Evolutionary conservation across 2,113 vertebrate genomes (phyloP).

Genomic region (Perca fluviatilis): DNA sequence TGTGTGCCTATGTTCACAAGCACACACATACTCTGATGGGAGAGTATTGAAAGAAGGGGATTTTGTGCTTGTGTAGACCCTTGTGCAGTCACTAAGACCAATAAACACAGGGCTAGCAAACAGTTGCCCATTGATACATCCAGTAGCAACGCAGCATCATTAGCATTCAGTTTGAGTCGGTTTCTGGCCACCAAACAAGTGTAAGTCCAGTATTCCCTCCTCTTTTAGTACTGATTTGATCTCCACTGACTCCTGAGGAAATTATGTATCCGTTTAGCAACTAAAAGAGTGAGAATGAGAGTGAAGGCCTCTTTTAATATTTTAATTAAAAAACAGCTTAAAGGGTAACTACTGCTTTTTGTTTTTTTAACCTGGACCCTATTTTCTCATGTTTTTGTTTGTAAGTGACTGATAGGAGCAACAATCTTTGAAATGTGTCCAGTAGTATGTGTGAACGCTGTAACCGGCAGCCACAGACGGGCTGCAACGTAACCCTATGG

Average conservation of each 20-base stretch:
- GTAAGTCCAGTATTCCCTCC: background rate
- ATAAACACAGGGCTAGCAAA: background rate
- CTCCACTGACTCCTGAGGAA: background rate
- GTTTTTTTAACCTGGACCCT: too few species aligned
- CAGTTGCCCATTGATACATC: background rate
- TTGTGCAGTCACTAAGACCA: conserved; percentile 43
- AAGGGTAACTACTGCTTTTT: too few species aligned
- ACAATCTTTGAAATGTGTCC: too few species aligned
- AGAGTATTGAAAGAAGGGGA: conserved; percentile 43
- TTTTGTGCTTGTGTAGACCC: conserved; percentile 8
- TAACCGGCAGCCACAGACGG: too few species aligned
- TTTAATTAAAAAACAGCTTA: too few species aligned
- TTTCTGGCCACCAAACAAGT: background rate
- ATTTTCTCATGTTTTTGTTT: too few species aligned
- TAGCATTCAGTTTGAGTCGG: background rate
- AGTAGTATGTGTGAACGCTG: too few species aligned
- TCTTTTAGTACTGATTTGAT: background rate
- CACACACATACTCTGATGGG: conserved; percentile 21
- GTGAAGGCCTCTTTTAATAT: too few species aligned
- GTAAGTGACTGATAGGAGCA: too few species aligned
- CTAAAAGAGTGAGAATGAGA: background rate
- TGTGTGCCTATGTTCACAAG: background rate
- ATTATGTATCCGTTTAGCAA: background rate
- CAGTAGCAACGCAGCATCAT: background rate
- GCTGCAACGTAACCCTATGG: too few species aligned